A percentile compares a stretch with the other conserved stretches of the same genome.
Evolutionary conservation across 2,888 invertebrate genomes (phyloP).

Genomic region (Papilio demoleus): DNA sequence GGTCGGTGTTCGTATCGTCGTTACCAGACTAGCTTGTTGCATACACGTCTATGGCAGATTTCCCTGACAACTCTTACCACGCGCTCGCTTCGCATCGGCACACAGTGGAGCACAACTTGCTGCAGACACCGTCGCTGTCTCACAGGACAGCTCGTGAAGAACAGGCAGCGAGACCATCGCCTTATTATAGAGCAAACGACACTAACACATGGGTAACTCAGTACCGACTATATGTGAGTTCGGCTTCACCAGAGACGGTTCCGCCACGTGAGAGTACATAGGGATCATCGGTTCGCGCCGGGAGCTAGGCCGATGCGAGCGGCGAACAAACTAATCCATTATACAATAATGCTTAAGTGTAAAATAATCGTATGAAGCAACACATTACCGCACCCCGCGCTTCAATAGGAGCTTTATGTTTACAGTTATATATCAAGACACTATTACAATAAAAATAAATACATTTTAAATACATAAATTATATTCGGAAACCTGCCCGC

Average conservation of each 20-base stretch:
- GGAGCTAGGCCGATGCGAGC: slow-evolving; percentile 24
- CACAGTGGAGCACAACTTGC: too few relatives aligned
- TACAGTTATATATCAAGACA: slow-evolving; percentile 39
- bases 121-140: not conserved
- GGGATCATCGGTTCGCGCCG: slow-evolving; percentile 11
- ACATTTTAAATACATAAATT: slow-evolving; percentile 44
- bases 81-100: slow-evolving; percentile 41
- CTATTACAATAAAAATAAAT: slow-evolving; percentile 53
- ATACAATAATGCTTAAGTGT: slow-evolving; percentile 42
- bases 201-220: not conserved
- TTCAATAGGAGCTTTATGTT: slow-evolving; percentile 35
- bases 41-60: slow-evolving; percentile 60
- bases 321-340: slow-evolving; percentile 39
- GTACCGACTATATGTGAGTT: not conserved
- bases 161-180: too few relatives aligned
- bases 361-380: slow-evolving; percentile 43
- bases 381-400: slow-evolving; percentile 29
- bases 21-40: slow-evolving; percentile 55
- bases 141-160: not conserved
- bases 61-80: slow-evolving; percentile 48
- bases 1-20: slow-evolving; percentile 62
- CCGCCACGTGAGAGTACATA: not conserved
- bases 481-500: slow-evolving; percentile 69
- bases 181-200: not conserved
- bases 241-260: not conserved